A percentile compares a stretch with the other conserved stretches of the same genome.
Evolutionary conservation across 2,888 invertebrate species (phyloP).

Genomic region (Stramonita haemastoma): DNA sequence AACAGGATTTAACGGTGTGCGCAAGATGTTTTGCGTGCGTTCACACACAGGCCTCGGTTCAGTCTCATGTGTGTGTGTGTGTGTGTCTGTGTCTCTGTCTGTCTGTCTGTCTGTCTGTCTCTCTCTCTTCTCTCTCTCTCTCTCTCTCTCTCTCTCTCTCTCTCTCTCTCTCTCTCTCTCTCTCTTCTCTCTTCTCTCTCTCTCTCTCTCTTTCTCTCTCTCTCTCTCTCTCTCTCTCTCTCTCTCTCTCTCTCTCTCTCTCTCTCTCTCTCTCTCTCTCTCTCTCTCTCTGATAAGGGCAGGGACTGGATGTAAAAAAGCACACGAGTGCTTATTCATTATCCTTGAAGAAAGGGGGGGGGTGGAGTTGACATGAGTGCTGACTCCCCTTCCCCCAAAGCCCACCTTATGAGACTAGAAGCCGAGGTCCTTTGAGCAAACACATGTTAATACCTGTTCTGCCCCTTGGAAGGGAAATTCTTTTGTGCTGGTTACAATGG

Average conservation of each 20-base stretch:
- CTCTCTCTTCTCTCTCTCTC: not conserved
- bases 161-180: conserved; percentile 14
- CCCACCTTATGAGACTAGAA: too few species aligned
- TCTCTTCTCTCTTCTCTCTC: not conserved
- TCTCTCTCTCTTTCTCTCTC: not conserved
- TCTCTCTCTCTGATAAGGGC: too few species aligned
- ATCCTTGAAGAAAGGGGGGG: too few species aligned
- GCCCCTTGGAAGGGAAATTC: too few species aligned
- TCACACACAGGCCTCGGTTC: not conserved
- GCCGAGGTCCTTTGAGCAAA: too few species aligned
- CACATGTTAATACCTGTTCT: too few species aligned
- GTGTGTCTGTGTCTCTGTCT: not conserved
- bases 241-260: not conserved
- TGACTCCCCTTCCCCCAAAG: too few species aligned
- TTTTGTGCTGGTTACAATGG: too few species aligned
- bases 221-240: not conserved
- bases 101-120: not conserved
- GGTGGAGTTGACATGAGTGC: too few species aligned
- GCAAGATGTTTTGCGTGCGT: not conserved
- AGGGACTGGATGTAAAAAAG: too few species aligned
- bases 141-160: not conserved
- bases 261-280: not conserved
- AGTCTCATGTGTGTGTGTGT: not conserved
- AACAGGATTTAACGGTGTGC: too few species aligned
- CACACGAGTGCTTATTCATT: too few species aligned